phyloP scores from a whole-genome alignment of 1,140 invertebrate species.

The Diploscapter pachys region DNA sequence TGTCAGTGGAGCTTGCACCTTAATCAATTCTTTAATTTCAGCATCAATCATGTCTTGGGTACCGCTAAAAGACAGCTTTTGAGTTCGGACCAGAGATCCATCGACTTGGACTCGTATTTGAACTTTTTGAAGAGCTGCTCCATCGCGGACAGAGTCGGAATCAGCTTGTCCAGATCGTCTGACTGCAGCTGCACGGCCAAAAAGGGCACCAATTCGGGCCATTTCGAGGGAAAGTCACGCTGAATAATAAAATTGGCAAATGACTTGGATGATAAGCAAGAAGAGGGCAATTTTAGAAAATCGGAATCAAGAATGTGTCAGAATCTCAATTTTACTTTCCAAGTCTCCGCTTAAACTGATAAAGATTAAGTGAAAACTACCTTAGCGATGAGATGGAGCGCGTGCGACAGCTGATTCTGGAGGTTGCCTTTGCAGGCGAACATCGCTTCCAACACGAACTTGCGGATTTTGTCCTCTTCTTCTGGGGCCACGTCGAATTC shows the following conservation, averaged over 20 bases:
- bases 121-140: constrained; percentile 94
- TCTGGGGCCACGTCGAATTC: constrained; percentile 21
- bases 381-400: constrained; percentile 25
- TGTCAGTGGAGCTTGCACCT: constrained; percentile 36
- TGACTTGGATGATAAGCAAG: background rate
- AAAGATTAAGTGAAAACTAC: background rate
- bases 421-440: constrained; percentile 63
- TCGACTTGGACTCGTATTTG: constrained; percentile 89
- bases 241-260: constrained; percentile 36
- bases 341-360: background rate
- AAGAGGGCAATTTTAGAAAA: constrained; percentile 7
- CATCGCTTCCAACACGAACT: constrained; percentile 21
- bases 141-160: constrained; percentile 86
- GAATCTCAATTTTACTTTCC: background rate
- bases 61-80: constrained; percentile 67
- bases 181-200: constrained; percentile 70
- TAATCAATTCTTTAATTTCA: background rate
- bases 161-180: constrained; percentile 88
- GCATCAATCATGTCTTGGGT: background rate
- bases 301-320: constrained; percentile 24
- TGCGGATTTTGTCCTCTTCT: constrained; percentile 23
- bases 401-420: constrained; percentile 70
- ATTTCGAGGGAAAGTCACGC: constrained; percentile 88
- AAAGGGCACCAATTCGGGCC: constrained; percentile 81
- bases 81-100: constrained; percentile 89